Conservation (phyloP, 37 sponge, comb jelly and placozoan species). For the Petrosia ficiformis region DNA sequence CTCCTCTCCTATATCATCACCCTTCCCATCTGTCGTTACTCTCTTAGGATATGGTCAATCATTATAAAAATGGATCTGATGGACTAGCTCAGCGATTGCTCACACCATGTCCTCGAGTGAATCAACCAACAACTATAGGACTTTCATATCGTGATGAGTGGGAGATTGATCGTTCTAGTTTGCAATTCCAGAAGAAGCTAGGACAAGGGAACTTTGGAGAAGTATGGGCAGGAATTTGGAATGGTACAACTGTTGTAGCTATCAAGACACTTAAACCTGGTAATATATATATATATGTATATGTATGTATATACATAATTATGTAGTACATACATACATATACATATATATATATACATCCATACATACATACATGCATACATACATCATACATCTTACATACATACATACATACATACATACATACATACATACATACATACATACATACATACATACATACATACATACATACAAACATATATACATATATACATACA, state of each 20-base stretch:
- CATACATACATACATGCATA: neutral
- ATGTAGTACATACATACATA: too few relatives aligned
- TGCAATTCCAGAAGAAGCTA: conserved; percentile 74
- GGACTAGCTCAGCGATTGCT: conserved; percentile 68
- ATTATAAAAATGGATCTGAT: conserved; percentile 63
- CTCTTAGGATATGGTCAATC: conserved; percentile 51
- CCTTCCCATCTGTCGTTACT: too few relatives aligned
- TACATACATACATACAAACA: too few relatives aligned
- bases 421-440: too few relatives aligned
- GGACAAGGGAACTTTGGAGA: conserved; percentile 88
- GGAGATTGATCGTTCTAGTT: conserved; percentile 82
- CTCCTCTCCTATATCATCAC: neutral
- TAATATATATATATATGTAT: neutral
- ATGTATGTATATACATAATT: too few relatives aligned
- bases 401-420: too few relatives aligned
- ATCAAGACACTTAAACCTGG: conserved; percentile 90
- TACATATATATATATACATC: too few relatives aligned
- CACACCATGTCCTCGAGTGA: conserved; percentile 58
- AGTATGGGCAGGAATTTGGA: conserved; percentile 88
- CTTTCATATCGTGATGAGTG: conserved; percentile 86
- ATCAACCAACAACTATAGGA: conserved; percentile 47
- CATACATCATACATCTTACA: too few relatives aligned
- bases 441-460: too few relatives aligned
- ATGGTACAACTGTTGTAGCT: conserved; percentile 81
- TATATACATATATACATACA: too few relatives aligned